Evolutionary conservation across 2,888 invertebrate genomes (phyloP), one percentile per base, ranked within the genome.

Genomic region (Leptinotarsa tumamoca): DNA sequence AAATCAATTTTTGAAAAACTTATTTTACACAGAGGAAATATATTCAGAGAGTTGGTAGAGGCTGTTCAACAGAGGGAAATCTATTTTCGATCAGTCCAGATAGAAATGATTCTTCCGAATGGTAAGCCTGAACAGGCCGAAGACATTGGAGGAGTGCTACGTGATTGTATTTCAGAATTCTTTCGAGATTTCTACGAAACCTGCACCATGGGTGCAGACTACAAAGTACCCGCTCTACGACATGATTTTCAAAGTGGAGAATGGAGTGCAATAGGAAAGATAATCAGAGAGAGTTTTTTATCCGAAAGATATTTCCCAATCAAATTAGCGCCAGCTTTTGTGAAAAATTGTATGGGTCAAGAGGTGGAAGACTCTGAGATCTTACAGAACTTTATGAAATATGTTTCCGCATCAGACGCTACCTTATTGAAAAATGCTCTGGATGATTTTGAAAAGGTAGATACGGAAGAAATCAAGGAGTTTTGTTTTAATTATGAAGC

Each of bases 101-200:
- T 78, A 14, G 73, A 78, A 71, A 78, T 76, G 75, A 68, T 75
- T 71, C 69, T 75, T 58, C 73, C 75, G 18, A 72, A 72, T 66
- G 72, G 72, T 51, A 67, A 23, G 21, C 54, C 67, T 27, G 27
- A 27, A 27, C 27, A 27, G 27, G 27, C 27, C 27, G 27, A 27
- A 27, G 27, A 27, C 27, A 27, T 27, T 27, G 27, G 27, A 27
- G 27, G 27, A 27, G 27, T 27, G 27, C 27, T 27, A 27, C 27
- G 27, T 27, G 4, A 27, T 27, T 27, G 27, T 27, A 27, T 27
- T 27, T 27, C 27, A 27, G 27, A 27, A 27, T 27, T 27, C 27
- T 27, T 27, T 27, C 4, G 27, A 27, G 27, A 27, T 27, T 27
- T 27, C 27, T 23, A 23, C 23, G 23, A 23, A 23, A 23, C 23